Evolutionary conservation across 2,888 invertebrate genomes (phyloP).

Genomic region (Drosophila aldrichi): DNA sequence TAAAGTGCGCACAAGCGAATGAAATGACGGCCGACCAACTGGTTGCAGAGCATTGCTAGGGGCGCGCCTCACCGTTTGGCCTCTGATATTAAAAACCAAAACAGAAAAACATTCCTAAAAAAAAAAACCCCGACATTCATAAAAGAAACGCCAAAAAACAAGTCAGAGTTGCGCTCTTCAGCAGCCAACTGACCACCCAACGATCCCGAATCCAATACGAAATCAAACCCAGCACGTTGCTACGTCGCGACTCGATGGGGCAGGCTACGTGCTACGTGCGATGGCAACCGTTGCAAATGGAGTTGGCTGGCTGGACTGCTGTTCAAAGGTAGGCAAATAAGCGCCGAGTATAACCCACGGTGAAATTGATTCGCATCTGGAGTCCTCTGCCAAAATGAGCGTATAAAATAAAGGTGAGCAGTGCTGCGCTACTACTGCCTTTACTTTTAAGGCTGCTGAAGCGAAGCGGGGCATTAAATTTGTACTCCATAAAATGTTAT

Average conservation of each 20-base stretch:
- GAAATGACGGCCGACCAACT: slow-evolving; percentile 29
- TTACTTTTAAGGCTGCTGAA: slow-evolving; percentile 32
- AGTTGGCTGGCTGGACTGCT: slow-evolving; percentile 35
- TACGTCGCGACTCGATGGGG: slow-evolving; percentile 37
- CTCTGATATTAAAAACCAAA: slow-evolving; percentile 53
- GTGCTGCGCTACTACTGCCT: slow-evolving; percentile 13
- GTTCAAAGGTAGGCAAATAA: slow-evolving; percentile 53
- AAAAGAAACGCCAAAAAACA: slow-evolving; percentile 51
- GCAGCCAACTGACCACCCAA: slow-evolving; percentile 65
- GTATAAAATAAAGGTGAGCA: slow-evolving; percentile 34
- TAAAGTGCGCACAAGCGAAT: slow-evolving; percentile 69
- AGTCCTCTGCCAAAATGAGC: slow-evolving; percentile 19
- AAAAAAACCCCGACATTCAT: slow-evolving; percentile 46
- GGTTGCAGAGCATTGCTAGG: slow-evolving; percentile 25
- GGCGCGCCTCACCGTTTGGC: slow-evolving; percentile 47
- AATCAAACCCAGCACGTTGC: slow-evolving; percentile 35
- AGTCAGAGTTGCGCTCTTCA: slow-evolving; percentile 39
- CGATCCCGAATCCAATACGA: slow-evolving; percentile 21
- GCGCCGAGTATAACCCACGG: slow-evolving; percentile 27
- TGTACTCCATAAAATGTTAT: slow-evolving; percentile 56
- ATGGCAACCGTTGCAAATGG: slow-evolving; percentile 61
- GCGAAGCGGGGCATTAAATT: slow-evolving; percentile 56
- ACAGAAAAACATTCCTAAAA: slow-evolving; percentile 7
- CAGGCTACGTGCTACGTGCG: slow-evolving; percentile 64
- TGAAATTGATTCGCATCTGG: slow-evolving; percentile 33